Base-by-base conservation (phyloP, 2,888 invertebrate species). In the Parthenolecanium corni region DNA sequence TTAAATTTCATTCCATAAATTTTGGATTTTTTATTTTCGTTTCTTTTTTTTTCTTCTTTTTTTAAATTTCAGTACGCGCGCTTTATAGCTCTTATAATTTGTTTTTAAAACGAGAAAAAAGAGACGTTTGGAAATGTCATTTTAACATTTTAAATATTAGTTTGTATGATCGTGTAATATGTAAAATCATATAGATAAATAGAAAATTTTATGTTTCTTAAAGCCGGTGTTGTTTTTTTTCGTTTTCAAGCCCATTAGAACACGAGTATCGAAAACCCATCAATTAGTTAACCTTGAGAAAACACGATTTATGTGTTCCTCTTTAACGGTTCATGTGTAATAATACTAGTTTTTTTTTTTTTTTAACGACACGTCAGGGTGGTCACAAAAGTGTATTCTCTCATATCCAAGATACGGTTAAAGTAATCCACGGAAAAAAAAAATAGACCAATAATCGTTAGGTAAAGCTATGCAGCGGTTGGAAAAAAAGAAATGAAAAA, bases 161-260 rank as follows among this genome's bases (percentile, higher is more conserved):
- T 58, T 58, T 58, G 58, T 58, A 58, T 47, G 58, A 58, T 58
- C 58, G 47, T 58, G 58, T 58, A 58, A 58, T 58, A 58, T 58
- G 58, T 58, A 58, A 58, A 58, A 58, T 58, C 58, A 58, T 58
- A 58, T 58, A 58, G 58, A 58, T 58, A 58, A 58, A 58, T 58
- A 58, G 58, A 58, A 58, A 49, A 58, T 47, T 57, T 58, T 58
- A 58, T 58, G 58, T 58, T 58, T 58, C 58, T 58, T 58, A 58
- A 16, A 31, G n/a, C 44, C 18, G 11, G 24, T 56, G 21, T 56
- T 56, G 23, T 16, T 56, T 38, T 47, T 23, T 49, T 49, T 49
- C 14, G 21, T 47, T 47, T n/a, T n/a, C n/a, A n/a, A n/a, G n/a
- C 23, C 18, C 49, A 24, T 21, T 49, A 16, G 3, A 14, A 16